Evolutionary conservation across 2,113 vertebrate species (phyloP).

Genomic region (Carollia perspicillata): DNA sequence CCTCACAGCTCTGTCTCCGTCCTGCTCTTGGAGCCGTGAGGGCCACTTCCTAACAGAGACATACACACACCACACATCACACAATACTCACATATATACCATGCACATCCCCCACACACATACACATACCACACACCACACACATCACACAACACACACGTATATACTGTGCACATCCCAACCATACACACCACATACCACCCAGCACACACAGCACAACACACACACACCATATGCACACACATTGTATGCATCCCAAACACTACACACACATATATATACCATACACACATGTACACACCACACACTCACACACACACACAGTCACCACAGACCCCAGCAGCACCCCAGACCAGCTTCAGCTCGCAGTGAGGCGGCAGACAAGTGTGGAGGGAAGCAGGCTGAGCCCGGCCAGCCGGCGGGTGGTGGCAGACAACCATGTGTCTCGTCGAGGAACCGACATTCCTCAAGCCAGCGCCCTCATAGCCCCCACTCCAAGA

Average conservation of each 20-base stretch:
- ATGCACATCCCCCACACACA: background rate
- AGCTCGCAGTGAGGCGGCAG: accelerated
- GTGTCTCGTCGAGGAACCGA: background rate
- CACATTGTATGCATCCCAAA: background rate
- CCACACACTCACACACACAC: no score
- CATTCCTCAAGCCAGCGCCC: accelerated
- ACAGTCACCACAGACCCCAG: background rate
- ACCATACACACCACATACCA: background rate
- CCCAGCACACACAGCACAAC: background rate
- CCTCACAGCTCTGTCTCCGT: accelerated
- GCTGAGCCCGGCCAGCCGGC: accelerated
- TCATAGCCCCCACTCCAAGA: no score
- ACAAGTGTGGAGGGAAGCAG: background rate
- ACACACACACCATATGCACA: background rate
- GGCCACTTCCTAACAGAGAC: no score
- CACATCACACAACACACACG: background rate
- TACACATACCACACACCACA: background rate
- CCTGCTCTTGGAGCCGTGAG: background rate
- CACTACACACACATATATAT: no score
- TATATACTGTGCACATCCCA: background rate
- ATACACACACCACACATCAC: background rate
- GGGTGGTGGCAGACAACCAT: background rate
- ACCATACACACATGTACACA: no score
- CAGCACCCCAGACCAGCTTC: background rate
- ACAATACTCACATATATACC: no score